Base-by-base conservation (phyloP, 1,140 invertebrate species). In the Tachypleus tridentatus region DNA sequence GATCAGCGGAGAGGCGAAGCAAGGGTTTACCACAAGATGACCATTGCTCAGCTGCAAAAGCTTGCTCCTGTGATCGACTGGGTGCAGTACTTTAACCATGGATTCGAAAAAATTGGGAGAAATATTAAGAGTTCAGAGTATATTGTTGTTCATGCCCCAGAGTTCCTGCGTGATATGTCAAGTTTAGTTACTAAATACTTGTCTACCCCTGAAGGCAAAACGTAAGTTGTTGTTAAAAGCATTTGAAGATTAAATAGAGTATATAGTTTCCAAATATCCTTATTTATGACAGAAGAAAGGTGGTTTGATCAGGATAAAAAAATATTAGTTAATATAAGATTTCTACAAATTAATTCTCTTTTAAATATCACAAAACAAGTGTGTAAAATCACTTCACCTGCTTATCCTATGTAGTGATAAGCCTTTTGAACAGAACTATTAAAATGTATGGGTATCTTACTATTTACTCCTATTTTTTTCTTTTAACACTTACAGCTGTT, bases 1-100 rank as follows among this genome's bases (percentile, higher is more conserved):
- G 91, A 93, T 67, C 83, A 93, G 48, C 80, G 91, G 59, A 80
- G 93, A 62, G 92, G 97, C 75, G 91, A 94, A 73, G 92, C 96
- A 74, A 85, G 87, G 57, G 77, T 93, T 58, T 98, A 98, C 71
- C 87, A 96, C 75, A 80, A 85, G n/a, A 90, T 90, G 82, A 84
- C 85, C 0, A 78, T 97, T 4, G 81, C 76, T 4, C 85, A 93
- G 53, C 80, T 97, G 63, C 84, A 89, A 73, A 80, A 82, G 48
- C 75, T 83, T 61, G 87, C 87, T 0, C 86, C 87, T 47, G 90
- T 92, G 47, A 82, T 89, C 71, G 81, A 88, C 60, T 97, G 91
- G 92, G 79, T 83, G 10, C 81, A 83, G 58, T 95, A 91, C 75
- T 92, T 96, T 70, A 84, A 86, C 73, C 83, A 89, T 7, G 73